phyloP scores from a whole-genome alignment of 2,888 invertebrate species.

The Scaeva pyrastri region DNA sequence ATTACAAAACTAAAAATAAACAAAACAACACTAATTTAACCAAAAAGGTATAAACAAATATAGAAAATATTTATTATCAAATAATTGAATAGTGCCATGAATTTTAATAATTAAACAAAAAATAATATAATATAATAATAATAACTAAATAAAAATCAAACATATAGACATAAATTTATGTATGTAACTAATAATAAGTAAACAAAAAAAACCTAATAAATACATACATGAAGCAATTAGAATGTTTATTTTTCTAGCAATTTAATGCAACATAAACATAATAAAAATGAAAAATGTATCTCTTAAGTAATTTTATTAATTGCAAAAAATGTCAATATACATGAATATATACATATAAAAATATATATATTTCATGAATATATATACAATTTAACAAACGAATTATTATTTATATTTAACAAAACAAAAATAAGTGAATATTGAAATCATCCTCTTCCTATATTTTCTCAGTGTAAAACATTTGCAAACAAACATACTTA shows the following conservation, averaged over 20 bases:
- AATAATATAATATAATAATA: neutral
- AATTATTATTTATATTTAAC: conserved; percentile 66
- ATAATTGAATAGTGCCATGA: conserved; percentile 75
- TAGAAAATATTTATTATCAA: conserved; percentile 69
- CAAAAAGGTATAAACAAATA: conserved; percentile 52
- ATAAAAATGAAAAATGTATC: conserved; percentile 46
- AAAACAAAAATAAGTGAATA: conserved; percentile 64
- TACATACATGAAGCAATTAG: conserved; percentile 80
- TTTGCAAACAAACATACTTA: conserved; percentile 73
- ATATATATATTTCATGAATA: conserved; percentile 44
- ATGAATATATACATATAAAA: conserved; percentile 56
- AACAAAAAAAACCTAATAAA: conserved; percentile 58
- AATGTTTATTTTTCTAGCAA: conserved; percentile 83
- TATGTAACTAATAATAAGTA: conserved; percentile 64
- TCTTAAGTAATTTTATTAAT: conserved; percentile 59
- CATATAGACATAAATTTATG: conserved; percentile 42
- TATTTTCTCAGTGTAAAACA: conserved; percentile 83
- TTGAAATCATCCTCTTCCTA: conserved; percentile 81
- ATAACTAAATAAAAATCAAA: conserved; percentile 56
- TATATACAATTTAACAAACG: conserved; percentile 61
- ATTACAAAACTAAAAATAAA: conserved; percentile 23
- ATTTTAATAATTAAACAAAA: conserved; percentile 56
- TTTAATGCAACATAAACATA: conserved; percentile 79
- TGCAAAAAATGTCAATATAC: conserved; percentile 70
- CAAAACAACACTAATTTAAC: conserved; percentile 50